Percentiles rank a stretch among this genome's conserved stretches.
These are phyloP conservation scores for Drosophila persimilis DNA, from an alignment of 1,140 invertebrate genomes.

Conservation along the genomic window DNA sequence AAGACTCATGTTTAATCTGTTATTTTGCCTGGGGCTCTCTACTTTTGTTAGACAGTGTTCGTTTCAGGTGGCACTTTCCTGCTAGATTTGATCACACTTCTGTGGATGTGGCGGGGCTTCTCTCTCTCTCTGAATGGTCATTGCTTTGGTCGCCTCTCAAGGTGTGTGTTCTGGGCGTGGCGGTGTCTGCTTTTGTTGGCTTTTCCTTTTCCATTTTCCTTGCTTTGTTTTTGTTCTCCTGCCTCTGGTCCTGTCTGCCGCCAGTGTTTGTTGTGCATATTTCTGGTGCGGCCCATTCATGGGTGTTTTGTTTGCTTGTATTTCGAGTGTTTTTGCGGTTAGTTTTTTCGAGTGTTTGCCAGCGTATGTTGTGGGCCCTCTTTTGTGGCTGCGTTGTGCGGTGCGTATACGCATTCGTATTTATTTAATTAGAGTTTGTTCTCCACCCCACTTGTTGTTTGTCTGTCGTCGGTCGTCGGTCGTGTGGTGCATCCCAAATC, in stretches of 20 bases:
- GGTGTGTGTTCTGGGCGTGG: constrained; percentile 6
- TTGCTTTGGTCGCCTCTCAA: constrained; percentile 21
- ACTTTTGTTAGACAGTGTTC: no score
- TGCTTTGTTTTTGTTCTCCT: constrained; percentile 31
- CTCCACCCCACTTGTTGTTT: constrained; percentile 16
- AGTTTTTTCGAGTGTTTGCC: constrained; percentile 52
- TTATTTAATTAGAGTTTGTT: constrained; percentile 66
- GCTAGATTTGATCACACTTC: constrained; percentile 27
- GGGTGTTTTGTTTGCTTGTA: constrained; percentile 34
- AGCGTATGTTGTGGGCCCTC: constrained; percentile 36
- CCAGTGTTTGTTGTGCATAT: constrained; percentile 71
- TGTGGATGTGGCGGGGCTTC: background rate
- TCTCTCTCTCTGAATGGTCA: constrained; percentile 44
- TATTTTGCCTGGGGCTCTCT: no score
- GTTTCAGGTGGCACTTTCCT: background rate
- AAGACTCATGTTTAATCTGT: no score
- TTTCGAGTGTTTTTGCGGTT: constrained; percentile 68
- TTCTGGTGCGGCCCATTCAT: constrained; percentile 65
- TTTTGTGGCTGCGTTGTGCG: constrained; percentile 60
- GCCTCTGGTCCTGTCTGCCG: constrained; percentile 14
- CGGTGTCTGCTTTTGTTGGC: constrained; percentile 24
- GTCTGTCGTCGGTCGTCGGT: no score
- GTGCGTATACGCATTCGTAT: constrained; percentile 51
- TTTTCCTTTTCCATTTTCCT: constrained; percentile 5
- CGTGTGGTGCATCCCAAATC: constrained; percentile 37